These are phyloP conservation scores for human DNA, from an alignment of 2,113 vertebrate species.

Conservation along the genomic window GRCh38 chr5:133432001-133432500, in stretches of 20 bases:
- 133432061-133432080: background rate
- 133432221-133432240: background rate
- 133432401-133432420: background rate
- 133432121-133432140: background rate
- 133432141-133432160: background rate
- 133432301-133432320: background rate
- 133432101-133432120: background rate
- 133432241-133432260: background rate
- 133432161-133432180: background rate
- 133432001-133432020: background rate
- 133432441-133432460: background rate
- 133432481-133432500: fast-evolving
- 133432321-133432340: background rate
- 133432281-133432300: background rate
- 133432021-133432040: background rate
- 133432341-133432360: background rate
- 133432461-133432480: background rate
- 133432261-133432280: background rate
- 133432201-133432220: background rate
- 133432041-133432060: background rate
- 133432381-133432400: background rate
- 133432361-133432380: background rate
- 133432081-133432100: background rate
- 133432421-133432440: fast-evolving
- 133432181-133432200: background rate